Conservation (phyloP, 2,888 invertebrate genomes). For the Melieria picta region DNA sequence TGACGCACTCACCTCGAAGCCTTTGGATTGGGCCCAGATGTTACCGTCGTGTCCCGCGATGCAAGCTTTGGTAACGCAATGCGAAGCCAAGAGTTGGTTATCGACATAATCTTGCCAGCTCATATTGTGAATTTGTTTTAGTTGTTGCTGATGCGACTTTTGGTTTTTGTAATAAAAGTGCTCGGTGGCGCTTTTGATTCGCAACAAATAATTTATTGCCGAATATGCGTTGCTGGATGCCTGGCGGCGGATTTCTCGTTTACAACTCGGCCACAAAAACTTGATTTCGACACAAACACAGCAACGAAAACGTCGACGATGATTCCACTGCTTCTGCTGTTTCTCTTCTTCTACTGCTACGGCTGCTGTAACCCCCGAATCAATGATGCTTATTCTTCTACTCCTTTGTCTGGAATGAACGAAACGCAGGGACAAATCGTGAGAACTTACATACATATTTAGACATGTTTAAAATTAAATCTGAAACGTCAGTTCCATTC, state of each 20-base stretch:
- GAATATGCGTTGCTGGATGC: not conserved
- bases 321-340: too few species aligned
- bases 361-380: too few species aligned
- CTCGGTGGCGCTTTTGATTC: not conserved
- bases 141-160: constrained; percentile 9
- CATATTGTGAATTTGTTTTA: constrained; percentile 68
- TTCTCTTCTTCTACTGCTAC: too few species aligned
- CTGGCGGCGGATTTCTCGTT: constrained; percentile 1
- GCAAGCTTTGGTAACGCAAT: constrained; percentile 93
- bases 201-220: not conserved
- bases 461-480: too few species aligned
- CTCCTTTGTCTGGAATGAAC: too few species aligned
- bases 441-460: too few species aligned
- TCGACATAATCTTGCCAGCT: constrained; percentile 99
- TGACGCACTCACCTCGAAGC: constrained; percentile 85
- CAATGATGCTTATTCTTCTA: too few species aligned
- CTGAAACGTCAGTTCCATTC: too few species aligned
- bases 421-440: too few species aligned
- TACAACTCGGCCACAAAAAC: not conserved
- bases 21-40: constrained; percentile 93
- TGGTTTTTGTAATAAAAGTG: constrained; percentile 2
- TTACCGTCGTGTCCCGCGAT: constrained; percentile 96
- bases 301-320: not conserved
- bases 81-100: constrained; percentile 94
- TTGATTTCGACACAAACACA: not conserved